Conservation (phyloP, 2,113 vertebrate genomes). For the Sapayoa aenigma region DNA sequence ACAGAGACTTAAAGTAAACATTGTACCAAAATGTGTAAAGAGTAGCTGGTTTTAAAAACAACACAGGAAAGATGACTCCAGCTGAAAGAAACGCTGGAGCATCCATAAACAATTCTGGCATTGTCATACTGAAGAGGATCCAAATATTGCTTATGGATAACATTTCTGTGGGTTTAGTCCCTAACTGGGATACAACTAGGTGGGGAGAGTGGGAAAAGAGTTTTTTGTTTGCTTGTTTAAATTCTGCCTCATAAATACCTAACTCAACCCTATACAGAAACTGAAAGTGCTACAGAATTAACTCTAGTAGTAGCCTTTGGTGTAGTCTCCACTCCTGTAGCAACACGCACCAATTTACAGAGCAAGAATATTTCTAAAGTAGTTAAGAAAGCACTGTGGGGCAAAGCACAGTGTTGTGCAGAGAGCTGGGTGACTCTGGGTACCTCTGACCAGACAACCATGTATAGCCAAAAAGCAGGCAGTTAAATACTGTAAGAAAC, state of each 20-base stretch:
- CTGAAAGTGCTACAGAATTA: background rate
- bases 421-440: too few relatives aligned
- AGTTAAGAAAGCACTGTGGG: background rate
- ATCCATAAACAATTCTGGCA: background rate
- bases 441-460: background rate
- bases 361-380: background rate
- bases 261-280: background rate
- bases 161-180: background rate
- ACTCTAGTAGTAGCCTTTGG: background rate
- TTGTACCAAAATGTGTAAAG: background rate
- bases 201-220: rapidly evolving
- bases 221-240: background rate
- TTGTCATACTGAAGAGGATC: background rate
- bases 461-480: background rate
- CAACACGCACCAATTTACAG: background rate
- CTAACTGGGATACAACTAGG: background rate
- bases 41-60: background rate
- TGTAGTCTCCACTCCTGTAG: background rate
- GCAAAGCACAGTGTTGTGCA: background rate
- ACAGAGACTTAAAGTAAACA: background rate
- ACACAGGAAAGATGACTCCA: background rate
- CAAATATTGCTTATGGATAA: background rate
- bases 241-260: background rate
- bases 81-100: background rate
- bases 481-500: too few relatives aligned